phyloP scores from a whole-genome alignment of 2,888 invertebrate genomes.

The Nomada hirtipes region DNA sequence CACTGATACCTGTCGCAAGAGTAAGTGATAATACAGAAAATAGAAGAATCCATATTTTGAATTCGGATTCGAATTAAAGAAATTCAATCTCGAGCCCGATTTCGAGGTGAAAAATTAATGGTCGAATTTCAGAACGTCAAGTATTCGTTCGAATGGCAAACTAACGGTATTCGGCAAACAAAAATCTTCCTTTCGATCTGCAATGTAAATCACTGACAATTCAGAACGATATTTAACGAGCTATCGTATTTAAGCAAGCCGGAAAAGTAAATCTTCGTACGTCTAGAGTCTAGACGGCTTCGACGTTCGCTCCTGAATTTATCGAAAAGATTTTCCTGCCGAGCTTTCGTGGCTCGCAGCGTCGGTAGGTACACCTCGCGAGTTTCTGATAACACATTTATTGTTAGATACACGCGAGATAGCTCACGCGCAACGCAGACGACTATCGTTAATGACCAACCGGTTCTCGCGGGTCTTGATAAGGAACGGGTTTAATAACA shows the following conservation, averaged over 20 bases:
- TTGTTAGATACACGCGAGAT: constrained; percentile 1
- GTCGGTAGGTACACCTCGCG: background rate
- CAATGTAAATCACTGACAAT: background rate
- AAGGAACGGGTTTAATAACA: constrained; percentile 39
- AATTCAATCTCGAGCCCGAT: no score
- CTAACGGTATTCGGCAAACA: background rate
- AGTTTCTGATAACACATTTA: constrained; percentile 13
- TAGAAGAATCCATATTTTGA: background rate
- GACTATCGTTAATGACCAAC: constrained; percentile 31
- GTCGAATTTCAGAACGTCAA: no score
- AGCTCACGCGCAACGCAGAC: background rate
- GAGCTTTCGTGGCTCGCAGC: background rate
- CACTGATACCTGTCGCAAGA: no score
- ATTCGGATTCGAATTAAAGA: background rate
- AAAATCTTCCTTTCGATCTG: background rate
- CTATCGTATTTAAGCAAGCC: no score
- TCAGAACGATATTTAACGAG: no score
- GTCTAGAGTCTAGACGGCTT: background rate
- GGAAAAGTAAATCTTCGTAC: background rate
- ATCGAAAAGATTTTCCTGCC: background rate
- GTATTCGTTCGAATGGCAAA: no score
- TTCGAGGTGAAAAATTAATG: no score
- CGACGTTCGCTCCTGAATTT: no score
- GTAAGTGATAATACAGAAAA: no score
- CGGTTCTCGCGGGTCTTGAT: constrained; percentile 34